These are phyloP conservation scores for Diplazon laetatorius DNA, from an alignment of 2,888 invertebrate genomes.

Conservation along the genomic window DNA sequence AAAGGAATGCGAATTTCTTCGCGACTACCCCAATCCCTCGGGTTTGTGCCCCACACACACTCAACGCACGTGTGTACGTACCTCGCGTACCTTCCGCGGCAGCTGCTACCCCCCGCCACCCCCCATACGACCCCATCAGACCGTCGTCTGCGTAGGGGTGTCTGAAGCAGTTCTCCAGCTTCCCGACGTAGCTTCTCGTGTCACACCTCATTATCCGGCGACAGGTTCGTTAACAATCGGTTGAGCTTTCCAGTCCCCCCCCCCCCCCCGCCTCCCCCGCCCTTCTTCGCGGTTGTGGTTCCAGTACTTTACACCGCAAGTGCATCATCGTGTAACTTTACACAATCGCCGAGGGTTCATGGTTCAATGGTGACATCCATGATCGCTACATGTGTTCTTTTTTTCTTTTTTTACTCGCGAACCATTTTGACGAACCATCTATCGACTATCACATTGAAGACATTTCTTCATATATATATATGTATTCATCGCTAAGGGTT, in stretches of 20 bases:
- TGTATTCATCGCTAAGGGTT: too few relatives aligned
- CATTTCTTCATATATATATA: too few relatives aligned
- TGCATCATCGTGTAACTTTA: conserved; percentile 1
- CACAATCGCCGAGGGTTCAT: background rate
- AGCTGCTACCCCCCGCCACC: background rate
- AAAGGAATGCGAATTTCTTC: conserved; percentile 49
- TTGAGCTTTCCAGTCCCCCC: conserved; percentile 23
- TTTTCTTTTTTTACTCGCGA: too few relatives aligned
- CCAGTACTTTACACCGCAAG: conserved; percentile 27
- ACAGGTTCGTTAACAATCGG: conserved; percentile 75
- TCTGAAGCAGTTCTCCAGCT: conserved; percentile 78
- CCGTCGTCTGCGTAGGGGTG: conserved; percentile 75
- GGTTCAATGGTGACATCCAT: background rate
- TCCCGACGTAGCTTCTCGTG: conserved; percentile 72
- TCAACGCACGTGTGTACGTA: too few relatives aligned
- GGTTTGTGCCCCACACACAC: conserved; percentile 8
- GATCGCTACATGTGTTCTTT: background rate
- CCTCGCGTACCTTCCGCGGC: background rate
- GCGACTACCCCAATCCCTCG: background rate
- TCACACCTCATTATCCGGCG: conserved; percentile 77
- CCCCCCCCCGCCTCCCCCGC: background rate
- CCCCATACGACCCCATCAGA: conserved; percentile 70
- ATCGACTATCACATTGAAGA: too few relatives aligned
- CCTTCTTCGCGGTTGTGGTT: background rate
- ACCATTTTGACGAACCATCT: too few relatives aligned